Evolutionary conservation across 2,888 invertebrate genomes (phyloP).

Genomic region (Pasiphila rectangulata): DNA sequence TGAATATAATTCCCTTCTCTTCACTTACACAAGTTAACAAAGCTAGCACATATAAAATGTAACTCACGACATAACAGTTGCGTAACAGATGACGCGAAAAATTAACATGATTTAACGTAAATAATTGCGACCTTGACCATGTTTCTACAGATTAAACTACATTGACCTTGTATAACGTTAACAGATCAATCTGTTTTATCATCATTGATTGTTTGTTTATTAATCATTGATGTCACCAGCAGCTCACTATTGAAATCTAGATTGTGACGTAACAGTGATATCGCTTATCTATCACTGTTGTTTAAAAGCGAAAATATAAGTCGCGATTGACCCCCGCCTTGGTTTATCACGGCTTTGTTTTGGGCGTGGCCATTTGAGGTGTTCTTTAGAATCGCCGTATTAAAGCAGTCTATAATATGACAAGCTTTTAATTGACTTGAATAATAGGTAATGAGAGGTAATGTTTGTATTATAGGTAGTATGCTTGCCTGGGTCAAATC

Average conservation of each 20-base stretch:
- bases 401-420: no score
- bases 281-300: not conserved
- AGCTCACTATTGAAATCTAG: no score
- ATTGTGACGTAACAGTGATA: not conserved
- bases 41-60: no score
- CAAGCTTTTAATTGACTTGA: no score
- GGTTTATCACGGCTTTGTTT: not conserved
- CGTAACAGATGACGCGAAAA: slow-evolving; percentile 2
- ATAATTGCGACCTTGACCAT: slow-evolving; percentile 15
- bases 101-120: slow-evolving; percentile 17
- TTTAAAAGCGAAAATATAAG: not conserved
- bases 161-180: slow-evolving; percentile 7
- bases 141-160: slow-evolving; percentile 11
- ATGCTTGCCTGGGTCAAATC: no score
- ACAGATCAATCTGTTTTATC: not conserved
- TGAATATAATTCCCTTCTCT: no score
- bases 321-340: not conserved
- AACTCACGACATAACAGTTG: slow-evolving; percentile 12
- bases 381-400: no score
- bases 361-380: not conserved
- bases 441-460: no score
- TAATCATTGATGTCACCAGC: no score
- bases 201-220: not conserved
- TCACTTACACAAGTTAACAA: no score
- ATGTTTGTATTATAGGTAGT: no score